Percentiles rank a stretch among this genome's conserved stretches.
phyloP scores from a whole-genome alignment of 2,888 invertebrate genomes.

The Halictus quadricinctus region DNA sequence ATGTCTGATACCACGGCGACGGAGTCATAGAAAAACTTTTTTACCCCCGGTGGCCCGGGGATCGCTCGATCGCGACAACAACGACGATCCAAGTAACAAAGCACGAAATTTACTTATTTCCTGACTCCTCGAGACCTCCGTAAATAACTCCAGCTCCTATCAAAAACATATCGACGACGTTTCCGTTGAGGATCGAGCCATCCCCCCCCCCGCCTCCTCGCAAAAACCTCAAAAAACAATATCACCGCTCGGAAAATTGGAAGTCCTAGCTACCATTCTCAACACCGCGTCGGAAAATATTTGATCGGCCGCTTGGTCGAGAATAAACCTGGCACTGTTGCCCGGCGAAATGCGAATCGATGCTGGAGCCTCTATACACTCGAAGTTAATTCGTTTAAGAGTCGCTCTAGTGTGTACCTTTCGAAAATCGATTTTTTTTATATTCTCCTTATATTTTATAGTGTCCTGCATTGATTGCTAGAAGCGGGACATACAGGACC shows the following conservation, averaged over 20 bases:
- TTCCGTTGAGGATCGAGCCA: slow-evolving; percentile 5
- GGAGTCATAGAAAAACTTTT: slow-evolving; percentile 67
- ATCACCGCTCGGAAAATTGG: background rate
- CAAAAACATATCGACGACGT: slow-evolving; percentile 34
- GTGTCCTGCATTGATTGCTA: too few species aligned
- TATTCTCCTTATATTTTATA: too few species aligned
- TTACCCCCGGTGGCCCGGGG: slow-evolving; percentile 20
- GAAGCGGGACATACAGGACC: too few species aligned
- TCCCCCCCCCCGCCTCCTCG: too few species aligned
- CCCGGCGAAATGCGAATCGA: background rate
- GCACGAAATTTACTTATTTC: slow-evolving; percentile 67
- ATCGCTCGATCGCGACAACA: slow-evolving; percentile 45
- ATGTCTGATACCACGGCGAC: slow-evolving; percentile 49
- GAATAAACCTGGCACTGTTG: background rate
- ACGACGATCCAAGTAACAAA: slow-evolving; percentile 63
- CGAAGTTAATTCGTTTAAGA: background rate
- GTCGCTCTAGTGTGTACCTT: background rate
- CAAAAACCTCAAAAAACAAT: background rate
- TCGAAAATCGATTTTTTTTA: background rate
- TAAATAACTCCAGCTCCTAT: slow-evolving; percentile 56
- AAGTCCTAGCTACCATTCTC: background rate
- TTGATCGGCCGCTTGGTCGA: background rate
- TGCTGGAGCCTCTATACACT: background rate
- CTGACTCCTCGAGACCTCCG: slow-evolving; percentile 58
- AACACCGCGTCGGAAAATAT: background rate